Conservation (phyloP, 2,888 invertebrate genomes). For the Lycocerus yunnanus region DNA sequence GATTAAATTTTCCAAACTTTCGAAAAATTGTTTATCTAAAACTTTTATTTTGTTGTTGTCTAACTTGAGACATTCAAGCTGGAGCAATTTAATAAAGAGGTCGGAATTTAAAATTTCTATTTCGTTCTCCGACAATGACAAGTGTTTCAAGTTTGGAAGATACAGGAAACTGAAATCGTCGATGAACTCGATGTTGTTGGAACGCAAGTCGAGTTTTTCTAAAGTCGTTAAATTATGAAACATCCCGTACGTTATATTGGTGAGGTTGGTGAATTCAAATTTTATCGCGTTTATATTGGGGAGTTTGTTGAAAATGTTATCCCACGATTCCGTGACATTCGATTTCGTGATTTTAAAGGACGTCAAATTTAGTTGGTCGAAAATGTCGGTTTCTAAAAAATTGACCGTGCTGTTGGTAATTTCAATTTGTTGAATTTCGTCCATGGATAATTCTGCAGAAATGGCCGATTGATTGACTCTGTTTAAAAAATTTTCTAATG, state of each 20-base stretch:
- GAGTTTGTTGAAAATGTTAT: slow-evolving; percentile 5
- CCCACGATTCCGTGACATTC: slow-evolving; percentile 7
- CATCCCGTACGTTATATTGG: background rate
- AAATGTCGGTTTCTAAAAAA: slow-evolving; percentile 8
- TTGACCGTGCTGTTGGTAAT: slow-evolving; percentile 17
- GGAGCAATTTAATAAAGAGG: slow-evolving; percentile 10
- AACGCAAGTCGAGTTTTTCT: background rate
- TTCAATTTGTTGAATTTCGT: slow-evolving; percentile 14
- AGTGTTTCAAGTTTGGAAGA: slow-evolving; percentile 1
- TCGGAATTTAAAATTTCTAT: slow-evolving; percentile 9
- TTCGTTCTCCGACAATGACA: slow-evolving; percentile 11
- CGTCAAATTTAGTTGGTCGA: slow-evolving; percentile 8
- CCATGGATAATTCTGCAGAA: slow-evolving; percentile 12
- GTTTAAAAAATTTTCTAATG: slow-evolving; percentile 11
- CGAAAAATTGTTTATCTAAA: slow-evolving; percentile 20
- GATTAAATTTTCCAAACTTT: slow-evolving; percentile 12
- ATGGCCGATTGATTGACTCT: slow-evolving; percentile 13
- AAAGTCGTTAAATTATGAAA: slow-evolving; percentile 6
- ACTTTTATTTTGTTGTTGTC: slow-evolving; percentile 22
- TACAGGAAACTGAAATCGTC: slow-evolving; percentile 1
- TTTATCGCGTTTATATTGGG: slow-evolving; percentile 4
- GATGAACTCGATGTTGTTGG: slow-evolving; percentile 7
- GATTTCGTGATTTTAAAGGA: slow-evolving; percentile 12
- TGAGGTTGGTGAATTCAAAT: slow-evolving; percentile 14
- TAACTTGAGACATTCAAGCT: slow-evolving; percentile 20